A percentile compares a stretch with the other conserved stretches of the same genome.
Evolutionary conservation across 2,888 invertebrate species (phyloP).

Genomic region (Chymomyza amoena): DNA sequence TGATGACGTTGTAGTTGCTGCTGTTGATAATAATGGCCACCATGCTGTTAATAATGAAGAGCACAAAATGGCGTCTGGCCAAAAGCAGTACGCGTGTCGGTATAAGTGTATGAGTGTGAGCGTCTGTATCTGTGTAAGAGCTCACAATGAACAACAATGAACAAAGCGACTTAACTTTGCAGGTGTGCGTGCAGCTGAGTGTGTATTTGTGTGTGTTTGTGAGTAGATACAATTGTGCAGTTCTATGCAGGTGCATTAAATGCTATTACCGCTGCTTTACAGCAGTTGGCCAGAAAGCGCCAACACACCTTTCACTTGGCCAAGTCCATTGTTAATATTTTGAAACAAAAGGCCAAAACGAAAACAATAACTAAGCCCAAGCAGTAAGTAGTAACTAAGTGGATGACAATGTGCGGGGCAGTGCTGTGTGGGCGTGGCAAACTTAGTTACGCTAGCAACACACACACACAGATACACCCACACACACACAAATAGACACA

Average conservation of each 20-base stretch:
- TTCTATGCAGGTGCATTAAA: slow-evolving; percentile 66
- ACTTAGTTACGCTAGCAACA: slow-evolving; percentile 20
- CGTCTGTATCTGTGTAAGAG: slow-evolving; percentile 1
- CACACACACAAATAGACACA: too few relatives aligned
- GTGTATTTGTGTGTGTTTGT: slow-evolving; percentile 8
- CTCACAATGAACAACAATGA: slow-evolving; percentile 45
- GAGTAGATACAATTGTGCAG: slow-evolving; percentile 12
- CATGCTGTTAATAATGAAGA: not conserved
- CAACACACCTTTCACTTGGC: slow-evolving; percentile 46
- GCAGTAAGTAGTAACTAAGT: slow-evolving; percentile 69
- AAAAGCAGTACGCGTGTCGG: not conserved
- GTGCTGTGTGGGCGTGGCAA: slow-evolving; percentile 9
- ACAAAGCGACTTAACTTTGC: slow-evolving; percentile 51
- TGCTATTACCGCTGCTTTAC: slow-evolving; percentile 50
- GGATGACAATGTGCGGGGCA: slow-evolving; percentile 56
- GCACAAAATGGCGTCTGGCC: slow-evolving; percentile 1
- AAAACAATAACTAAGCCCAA: slow-evolving; percentile 71
- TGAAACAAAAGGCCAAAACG: slow-evolving; percentile 66
- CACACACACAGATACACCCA: slow-evolving; percentile 31
- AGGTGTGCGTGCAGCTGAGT: slow-evolving; percentile 6
- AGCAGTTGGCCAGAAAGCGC: not conserved
- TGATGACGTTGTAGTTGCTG: slow-evolving; percentile 9
- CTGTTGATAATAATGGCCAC: slow-evolving; percentile 1
- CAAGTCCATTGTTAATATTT: slow-evolving; percentile 66
- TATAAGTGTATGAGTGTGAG: too few relatives aligned